These are phyloP conservation scores for Falco cherrug DNA, from an alignment of 2,797 vertebrate genomes.

Conservation along the genomic window DNA sequence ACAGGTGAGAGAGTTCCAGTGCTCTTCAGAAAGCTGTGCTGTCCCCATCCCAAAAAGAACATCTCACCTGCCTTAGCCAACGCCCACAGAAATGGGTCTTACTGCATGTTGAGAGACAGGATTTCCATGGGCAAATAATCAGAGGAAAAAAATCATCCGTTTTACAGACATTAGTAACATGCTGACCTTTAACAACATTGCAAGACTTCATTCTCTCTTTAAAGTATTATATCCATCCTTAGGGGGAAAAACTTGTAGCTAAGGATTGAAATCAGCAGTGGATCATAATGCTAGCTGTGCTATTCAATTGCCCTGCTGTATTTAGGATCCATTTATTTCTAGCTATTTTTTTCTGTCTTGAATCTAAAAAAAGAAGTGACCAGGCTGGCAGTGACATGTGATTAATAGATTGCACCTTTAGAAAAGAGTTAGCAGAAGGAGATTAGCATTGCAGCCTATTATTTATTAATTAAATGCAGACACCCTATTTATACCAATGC, in stretches of 20 bases:
- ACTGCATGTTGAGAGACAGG: background rate
- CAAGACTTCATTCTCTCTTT: constrained; percentile 27
- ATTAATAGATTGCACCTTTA: constrained; percentile 68
- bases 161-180: constrained; percentile 35
- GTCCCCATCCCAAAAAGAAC: background rate
- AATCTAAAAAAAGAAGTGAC: constrained; percentile 62
- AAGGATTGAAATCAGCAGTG: constrained; percentile 45
- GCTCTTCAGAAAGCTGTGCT: background rate
- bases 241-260: constrained; percentile 1
- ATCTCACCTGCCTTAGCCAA: background rate
- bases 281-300: constrained; percentile 40
- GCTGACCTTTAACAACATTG: constrained; percentile 35
- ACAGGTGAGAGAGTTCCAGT: background rate
- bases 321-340: constrained; percentile 57
- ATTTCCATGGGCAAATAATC: constrained; percentile 26
- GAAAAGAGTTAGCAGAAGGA: constrained; percentile 62
- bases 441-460: constrained; percentile 64
- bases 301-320: constrained; percentile 35
- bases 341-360: constrained; percentile 29
- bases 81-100: background rate
- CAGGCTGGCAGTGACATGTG: constrained; percentile 57
- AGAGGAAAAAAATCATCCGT: background rate
- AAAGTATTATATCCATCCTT: constrained; percentile 9
- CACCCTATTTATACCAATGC: constrained; percentile 56
- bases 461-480: constrained; percentile 72